phyloP scores from a whole-genome alignment of 2,888 invertebrate genomes.

The Drosophila yooni region DNA sequence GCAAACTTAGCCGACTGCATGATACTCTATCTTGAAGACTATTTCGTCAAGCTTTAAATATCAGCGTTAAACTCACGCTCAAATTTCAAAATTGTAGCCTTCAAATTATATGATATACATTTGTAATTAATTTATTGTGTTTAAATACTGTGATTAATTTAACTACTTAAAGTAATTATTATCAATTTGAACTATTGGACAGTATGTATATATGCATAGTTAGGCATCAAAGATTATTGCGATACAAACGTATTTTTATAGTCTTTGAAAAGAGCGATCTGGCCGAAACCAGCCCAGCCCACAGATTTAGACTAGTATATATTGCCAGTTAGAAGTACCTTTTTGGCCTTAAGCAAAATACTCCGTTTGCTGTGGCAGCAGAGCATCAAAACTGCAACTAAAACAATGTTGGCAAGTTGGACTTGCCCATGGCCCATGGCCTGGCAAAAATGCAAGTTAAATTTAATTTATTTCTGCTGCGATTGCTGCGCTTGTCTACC shows the following conservation, averaged over 20 bases:
- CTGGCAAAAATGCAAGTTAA: conserved; percentile 77
- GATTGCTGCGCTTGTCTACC: conserved; percentile 70
- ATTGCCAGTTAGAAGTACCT: background rate
- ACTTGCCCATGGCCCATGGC: conserved; percentile 61
- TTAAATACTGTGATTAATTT: background rate
- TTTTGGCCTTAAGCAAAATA: background rate
- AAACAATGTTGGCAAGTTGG: conserved; percentile 35
- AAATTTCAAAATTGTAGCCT: background rate
- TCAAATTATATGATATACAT: background rate
- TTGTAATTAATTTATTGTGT: background rate
- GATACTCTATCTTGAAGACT: background rate
- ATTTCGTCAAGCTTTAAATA: background rate
- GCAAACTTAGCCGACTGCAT: background rate
- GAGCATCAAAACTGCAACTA: conserved; percentile 17
- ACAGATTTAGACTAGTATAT: background rate
- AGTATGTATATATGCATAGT: background rate
- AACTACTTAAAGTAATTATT: background rate
- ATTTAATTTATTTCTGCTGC: conserved; percentile 80
- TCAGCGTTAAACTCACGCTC: background rate
- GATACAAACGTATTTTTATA: background rate
- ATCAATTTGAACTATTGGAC: background rate
- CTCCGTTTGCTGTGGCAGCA: background rate
- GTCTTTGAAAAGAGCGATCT: background rate
- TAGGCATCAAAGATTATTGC: background rate
- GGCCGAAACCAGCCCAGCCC: background rate